Base-by-base conservation (phyloP, 2,113 vertebrate genomes). In the Labeo catla region DNA sequence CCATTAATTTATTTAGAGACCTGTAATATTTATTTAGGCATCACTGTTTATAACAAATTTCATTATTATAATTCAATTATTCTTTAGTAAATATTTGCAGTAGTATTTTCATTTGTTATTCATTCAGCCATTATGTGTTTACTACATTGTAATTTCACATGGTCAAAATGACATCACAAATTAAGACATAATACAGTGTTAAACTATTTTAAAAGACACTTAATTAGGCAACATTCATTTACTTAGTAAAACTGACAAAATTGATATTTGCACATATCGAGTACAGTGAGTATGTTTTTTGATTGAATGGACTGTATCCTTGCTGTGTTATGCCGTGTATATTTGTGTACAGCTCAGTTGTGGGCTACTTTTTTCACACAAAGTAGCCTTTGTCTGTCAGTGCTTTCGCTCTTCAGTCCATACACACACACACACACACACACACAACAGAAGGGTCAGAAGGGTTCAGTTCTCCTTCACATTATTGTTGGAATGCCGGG, bases 401-500 rank as follows among this genome's bases (percentile, higher is more conserved):
- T 74, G 61, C 54, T 45, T 68, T n/a, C 50, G 43, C 39, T 63
- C 57, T 57, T 63, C 57, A 4, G 7, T 80, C 36, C 87, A 82
- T 72, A 57, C 50, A 43, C 66, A 43, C 72, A 59, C 57, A 61
- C 84, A 77, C 83, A 70, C n/a, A 85, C 74, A 85, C 84, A 68
- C 79, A 28, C 65, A 54, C 66, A 21, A 77, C 84, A 83, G 49
- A 45, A 65, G 34, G 43, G 81, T 57, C 84, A 83, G 50, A 36
- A 65, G 23, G 36, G 81, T 90, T 95, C 91, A 95, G 83, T 93
- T 86, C 78, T 87, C 85, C 91, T 95, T 94, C 86, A 92, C 87
- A 34, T 95, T 95, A 90, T 95, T 95, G 93, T 95, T 95, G 88
- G 90, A 91, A 87, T 88, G 89, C 82, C 89, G 91, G 87, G 88